Evolutionary conservation across 2,888 invertebrate species (phyloP), one percentile per base, ranked within the genome.

Genomic region (Eupithecia subumbrata): DNA sequence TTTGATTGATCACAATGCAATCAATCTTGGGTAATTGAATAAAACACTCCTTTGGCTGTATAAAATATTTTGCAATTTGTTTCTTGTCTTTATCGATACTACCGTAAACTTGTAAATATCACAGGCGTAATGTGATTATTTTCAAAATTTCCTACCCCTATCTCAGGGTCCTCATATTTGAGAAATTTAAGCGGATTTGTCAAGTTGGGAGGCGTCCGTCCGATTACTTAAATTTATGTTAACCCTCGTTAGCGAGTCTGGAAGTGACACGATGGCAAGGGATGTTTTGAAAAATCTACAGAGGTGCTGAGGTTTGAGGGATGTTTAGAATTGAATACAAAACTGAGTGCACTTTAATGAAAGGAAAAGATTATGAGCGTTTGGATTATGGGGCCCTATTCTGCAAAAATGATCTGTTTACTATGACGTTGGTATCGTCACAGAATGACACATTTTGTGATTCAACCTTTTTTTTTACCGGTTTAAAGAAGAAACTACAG

Each of bases 171-270:
- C 82, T 84, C 86, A 86, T 84, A 85, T 89, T 89, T 85, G 86
- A 86, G 88, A 88, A 88, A 88, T 91, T 89, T 88, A 90, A 91
- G 91, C 87, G 90, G 90, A 90, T 91, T 91, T 90, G 88, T 89
- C 87, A 88, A 89, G 86, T 85, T 85, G 80, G 78, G 82, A 87
- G 84, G 86, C 87, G 88, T 88, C 85, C 86, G 84, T 80, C 87
- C 85, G 85, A 84, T 82, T 84, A 85, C 83, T 83, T 85, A 87
- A 88, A 89, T 90, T 81, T 87, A 88, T 86, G 87, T 86, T 86
- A 86, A 90, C 91, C 90, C 91, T 88, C 85, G 87, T 89, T 88
- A 88, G 80, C 45, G 80, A 79, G 77, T 78, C 88, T 91, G 91
- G 81, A 79, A 85, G 81, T 90, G 91, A 90, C 91, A 91, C 82